Evolutionary conservation across 1,140 invertebrate genomes (phyloP).

Genomic region (Drosophila virilis): DNA sequence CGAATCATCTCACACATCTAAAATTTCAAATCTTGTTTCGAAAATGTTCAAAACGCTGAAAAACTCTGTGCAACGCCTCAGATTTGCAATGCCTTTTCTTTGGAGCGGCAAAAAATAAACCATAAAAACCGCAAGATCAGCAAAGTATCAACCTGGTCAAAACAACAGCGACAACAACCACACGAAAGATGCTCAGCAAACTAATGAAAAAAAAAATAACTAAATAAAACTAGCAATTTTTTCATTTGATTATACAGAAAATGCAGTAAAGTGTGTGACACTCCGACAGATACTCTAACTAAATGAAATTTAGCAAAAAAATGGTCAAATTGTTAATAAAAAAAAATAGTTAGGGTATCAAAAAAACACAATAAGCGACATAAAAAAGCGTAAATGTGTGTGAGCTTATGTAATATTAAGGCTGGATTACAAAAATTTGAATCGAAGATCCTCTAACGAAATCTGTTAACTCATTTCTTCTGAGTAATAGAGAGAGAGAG

Average conservation of each 20-base stretch:
- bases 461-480: no score
- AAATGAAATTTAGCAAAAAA: background rate
- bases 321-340: background rate
- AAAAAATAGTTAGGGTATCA: background rate
- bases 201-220: conserved; percentile 19
- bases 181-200: conserved; percentile 9
- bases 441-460: no score
- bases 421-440: no score
- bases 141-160: conserved; percentile 59
- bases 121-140: conserved; percentile 76
- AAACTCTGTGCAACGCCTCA: conserved; percentile 24
- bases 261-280: background rate
- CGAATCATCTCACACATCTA: conserved; percentile 69
- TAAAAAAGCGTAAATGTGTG: background rate
- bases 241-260: conserved; percentile 17
- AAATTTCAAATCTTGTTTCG: conserved; percentile 56
- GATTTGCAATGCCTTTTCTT: conserved; percentile 52
- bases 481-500: no score
- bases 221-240: conserved; percentile 4
- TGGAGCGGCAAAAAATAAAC: conserved; percentile 44
- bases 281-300: no score
- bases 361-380: background rate
- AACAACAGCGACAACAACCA: conserved; percentile 5
- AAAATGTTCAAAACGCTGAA: conserved; percentile 30
- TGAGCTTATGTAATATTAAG: no score